Percentiles rank a stretch among this genome's conserved stretches.
Conservation (phyloP, 2,797 vertebrate species). For the Pseudochaenichthys georgianus region DNA sequence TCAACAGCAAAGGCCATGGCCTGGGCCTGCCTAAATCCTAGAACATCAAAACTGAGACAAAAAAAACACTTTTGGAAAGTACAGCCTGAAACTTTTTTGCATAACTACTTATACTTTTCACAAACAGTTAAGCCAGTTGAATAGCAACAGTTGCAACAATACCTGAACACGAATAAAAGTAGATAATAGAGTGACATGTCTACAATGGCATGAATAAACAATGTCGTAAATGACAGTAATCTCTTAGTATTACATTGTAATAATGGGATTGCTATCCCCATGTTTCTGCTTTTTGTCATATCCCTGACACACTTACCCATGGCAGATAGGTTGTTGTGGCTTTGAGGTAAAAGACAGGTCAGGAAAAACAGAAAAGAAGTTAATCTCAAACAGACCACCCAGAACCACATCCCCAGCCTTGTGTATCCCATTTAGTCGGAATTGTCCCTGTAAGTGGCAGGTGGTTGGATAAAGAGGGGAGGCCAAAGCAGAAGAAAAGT, state of each 20-base stretch:
- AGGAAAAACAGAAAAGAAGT: slow-evolving; percentile 68
- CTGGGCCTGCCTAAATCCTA: slow-evolving; percentile 68
- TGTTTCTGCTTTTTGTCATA: not conserved
- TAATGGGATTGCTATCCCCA: slow-evolving; percentile 14
- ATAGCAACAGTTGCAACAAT: not conserved
- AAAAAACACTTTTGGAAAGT: not conserved
- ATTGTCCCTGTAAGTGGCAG: slow-evolving; percentile 55
- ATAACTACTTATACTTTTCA: not conserved
- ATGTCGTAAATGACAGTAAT: not conserved
- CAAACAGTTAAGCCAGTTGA: not conserved
- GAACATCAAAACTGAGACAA: slow-evolving; percentile 67
- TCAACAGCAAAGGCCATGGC: slow-evolving; percentile 80
- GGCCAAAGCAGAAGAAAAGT: not conserved
- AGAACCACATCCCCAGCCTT: slow-evolving; percentile 77
- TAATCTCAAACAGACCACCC: slow-evolving; percentile 77
- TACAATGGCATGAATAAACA: not conserved
- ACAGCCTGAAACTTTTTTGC: not conserved
- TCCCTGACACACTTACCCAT: slow-evolving; percentile 57
- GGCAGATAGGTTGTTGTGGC: slow-evolving; percentile 67
- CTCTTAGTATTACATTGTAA: not conserved
- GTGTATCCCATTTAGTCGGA: slow-evolving; percentile 70
- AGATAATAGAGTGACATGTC: not conserved
- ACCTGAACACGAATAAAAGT: not conserved
- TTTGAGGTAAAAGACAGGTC: slow-evolving; percentile 74
- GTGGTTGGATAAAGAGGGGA: slow-evolving; percentile 23